These are phyloP conservation scores for Hylyphantes graminicola DNA, from an alignment of 1,140 invertebrate species.

Conservation along the genomic window DNA sequence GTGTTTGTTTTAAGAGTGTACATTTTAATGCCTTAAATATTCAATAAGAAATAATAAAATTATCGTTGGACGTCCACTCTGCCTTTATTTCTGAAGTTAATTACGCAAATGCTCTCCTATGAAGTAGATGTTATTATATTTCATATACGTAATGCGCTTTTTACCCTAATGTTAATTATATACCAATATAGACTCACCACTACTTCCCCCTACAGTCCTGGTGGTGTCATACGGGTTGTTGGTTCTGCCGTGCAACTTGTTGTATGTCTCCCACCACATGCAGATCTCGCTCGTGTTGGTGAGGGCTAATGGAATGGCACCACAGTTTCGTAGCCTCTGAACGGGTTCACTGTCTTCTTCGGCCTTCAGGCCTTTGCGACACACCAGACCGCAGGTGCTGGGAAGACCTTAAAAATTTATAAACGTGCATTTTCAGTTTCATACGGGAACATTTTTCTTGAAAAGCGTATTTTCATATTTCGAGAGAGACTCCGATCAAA, in stretches of 20 bases:
- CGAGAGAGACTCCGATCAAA: too few species aligned
- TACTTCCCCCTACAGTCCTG: conserved; percentile 79
- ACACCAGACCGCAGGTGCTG: conserved; percentile 74
- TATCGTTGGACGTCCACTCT: too few species aligned
- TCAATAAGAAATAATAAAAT: too few species aligned
- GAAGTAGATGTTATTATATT: too few species aligned
- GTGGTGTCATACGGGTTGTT: conserved; percentile 90
- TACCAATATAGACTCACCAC: conserved; percentile 42
- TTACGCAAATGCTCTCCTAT: too few species aligned
- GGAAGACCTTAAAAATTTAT: conserved; percentile 70
- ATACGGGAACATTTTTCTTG: too few species aligned
- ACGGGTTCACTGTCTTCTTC: conserved; percentile 77
- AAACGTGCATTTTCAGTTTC: too few species aligned
- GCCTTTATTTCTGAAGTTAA: too few species aligned
- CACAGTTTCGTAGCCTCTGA: conserved; percentile 74
- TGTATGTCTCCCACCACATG: conserved; percentile 86
- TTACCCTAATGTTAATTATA: not conserved
- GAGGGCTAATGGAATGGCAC: conserved; percentile 81
- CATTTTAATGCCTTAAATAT: too few species aligned
- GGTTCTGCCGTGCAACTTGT: conserved; percentile 86
- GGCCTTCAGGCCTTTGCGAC: conserved; percentile 73
- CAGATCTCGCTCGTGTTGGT: conserved; percentile 89
- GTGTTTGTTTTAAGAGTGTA: too few species aligned
- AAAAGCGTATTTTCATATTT: too few species aligned
- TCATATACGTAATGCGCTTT: too few species aligned